Evolutionary conservation across 1,140 invertebrate species (phyloP).

Genomic region (Drosophila sturtevanti): DNA sequence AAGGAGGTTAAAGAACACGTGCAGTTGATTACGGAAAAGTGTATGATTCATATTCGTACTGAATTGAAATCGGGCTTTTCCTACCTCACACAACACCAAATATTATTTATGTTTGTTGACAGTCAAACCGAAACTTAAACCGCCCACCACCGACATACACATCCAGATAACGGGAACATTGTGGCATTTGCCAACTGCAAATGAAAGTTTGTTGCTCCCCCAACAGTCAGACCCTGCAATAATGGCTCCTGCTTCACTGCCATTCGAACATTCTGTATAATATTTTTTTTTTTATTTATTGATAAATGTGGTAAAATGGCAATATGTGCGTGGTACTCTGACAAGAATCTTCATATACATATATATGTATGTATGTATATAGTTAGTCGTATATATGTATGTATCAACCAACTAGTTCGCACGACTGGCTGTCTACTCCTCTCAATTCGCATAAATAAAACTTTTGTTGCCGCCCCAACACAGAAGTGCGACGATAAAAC

Average conservation of each 20-base stretch:
- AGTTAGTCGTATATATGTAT: conserved; percentile 20
- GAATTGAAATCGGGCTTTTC: conserved; percentile 12
- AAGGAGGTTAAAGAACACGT: too few species aligned
- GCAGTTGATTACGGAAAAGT: neutral
- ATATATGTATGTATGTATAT: conserved; percentile 16
- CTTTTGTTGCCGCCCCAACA: conserved; percentile 49
- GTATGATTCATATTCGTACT: neutral
- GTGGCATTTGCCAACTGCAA: conserved; percentile 38
- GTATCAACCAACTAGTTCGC: conserved; percentile 50
- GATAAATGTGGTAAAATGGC: conserved; percentile 65
- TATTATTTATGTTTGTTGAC: conserved; percentile 78
- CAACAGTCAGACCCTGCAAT: neutral
- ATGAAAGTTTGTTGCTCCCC: conserved; percentile 23
- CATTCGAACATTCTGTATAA: conserved; percentile 32
- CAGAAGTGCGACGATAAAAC: conserved; percentile 48
- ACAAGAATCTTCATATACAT: conserved; percentile 41
- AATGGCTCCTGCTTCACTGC: conserved; percentile 8
- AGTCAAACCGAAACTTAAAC: conserved; percentile 73
- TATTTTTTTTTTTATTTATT: conserved; percentile 66
- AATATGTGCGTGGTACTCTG: conserved; percentile 30
- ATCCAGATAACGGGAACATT: conserved; percentile 7
- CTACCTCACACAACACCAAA: conserved; percentile 63
- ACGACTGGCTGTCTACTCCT: conserved; percentile 4
- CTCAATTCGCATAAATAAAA: conserved; percentile 34
- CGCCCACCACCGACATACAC: conserved; percentile 63